These are phyloP conservation scores for Pithys albifrons DNA, from an alignment of 2,113 vertebrate species.

Conservation along the genomic window DNA sequence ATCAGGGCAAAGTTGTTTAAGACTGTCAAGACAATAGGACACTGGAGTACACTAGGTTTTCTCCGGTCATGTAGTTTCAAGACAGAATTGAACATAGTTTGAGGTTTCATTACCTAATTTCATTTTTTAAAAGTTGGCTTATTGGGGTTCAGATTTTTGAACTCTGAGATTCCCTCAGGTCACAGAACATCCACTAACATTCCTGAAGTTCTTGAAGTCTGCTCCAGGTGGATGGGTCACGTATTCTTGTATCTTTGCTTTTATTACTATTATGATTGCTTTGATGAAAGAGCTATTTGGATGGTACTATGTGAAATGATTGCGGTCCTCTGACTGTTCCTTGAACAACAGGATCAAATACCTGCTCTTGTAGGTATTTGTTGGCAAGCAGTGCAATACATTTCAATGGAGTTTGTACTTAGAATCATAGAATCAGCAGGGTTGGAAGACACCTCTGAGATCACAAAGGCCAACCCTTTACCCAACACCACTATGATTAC, in stretches of 20 bases:
- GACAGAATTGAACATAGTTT: background rate
- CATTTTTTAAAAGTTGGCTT: fast-evolving
- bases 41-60: background rate
- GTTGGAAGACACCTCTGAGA: too few species aligned
- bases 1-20: background rate
- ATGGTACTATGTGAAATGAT: background rate
- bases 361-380: background rate
- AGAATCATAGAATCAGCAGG: too few species aligned
- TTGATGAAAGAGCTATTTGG: background rate
- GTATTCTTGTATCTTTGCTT: background rate
- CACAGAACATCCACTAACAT: background rate
- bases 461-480: too few species aligned
- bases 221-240: background rate
- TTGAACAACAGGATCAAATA: background rate
- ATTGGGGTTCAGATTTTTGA: background rate
- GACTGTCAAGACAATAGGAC: background rate
- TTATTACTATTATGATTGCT: background rate
- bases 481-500: too few species aligned
- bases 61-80: background rate
- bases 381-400: background rate
- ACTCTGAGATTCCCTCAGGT: background rate
- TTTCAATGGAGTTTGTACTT: background rate
- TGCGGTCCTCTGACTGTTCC: background rate
- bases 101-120: background rate
- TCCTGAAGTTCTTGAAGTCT: background rate